These are phyloP conservation scores for Ctenodactylus gundi DNA, from an alignment of 2,113 vertebrate genomes.

Conservation along the genomic window DNA sequence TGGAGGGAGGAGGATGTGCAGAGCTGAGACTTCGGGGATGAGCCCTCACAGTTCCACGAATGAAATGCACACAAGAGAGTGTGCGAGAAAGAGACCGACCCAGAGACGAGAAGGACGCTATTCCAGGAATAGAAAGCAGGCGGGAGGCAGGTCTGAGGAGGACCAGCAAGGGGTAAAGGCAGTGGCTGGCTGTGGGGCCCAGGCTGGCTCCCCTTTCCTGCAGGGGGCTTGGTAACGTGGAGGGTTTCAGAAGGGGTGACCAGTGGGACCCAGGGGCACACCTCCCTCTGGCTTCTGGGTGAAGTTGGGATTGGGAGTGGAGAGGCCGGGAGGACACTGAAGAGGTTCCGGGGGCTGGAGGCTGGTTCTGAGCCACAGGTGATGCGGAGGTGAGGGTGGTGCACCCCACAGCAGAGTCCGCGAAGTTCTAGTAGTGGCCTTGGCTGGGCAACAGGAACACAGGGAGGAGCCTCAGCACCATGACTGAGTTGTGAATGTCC, in stretches of 20 bases:
- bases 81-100: neutral
- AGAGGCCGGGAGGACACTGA: neutral
- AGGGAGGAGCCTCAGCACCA: neutral
- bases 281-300: neutral
- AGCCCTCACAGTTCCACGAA: neutral
- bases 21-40: neutral
- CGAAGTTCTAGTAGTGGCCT: neutral
- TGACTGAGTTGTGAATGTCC: no score
- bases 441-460: neutral
- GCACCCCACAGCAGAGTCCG: neutral
- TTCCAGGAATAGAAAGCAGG: neutral
- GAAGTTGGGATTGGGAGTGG: neutral
- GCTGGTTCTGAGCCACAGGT: neutral
- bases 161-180: neutral
- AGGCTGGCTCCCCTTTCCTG: no score
- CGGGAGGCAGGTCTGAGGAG: neutral
- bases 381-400: no score
- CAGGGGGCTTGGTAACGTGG: no score
- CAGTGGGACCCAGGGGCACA: no score
- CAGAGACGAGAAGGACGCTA: neutral
- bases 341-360: neutral
- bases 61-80: accelerated
- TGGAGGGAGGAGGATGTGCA: neutral
- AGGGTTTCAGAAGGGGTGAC: accelerated
- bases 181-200: no score